Evolutionary conservation across 2,797 vertebrate genomes (phyloP).

Genomic region (Peromyscus eremicus): DNA sequence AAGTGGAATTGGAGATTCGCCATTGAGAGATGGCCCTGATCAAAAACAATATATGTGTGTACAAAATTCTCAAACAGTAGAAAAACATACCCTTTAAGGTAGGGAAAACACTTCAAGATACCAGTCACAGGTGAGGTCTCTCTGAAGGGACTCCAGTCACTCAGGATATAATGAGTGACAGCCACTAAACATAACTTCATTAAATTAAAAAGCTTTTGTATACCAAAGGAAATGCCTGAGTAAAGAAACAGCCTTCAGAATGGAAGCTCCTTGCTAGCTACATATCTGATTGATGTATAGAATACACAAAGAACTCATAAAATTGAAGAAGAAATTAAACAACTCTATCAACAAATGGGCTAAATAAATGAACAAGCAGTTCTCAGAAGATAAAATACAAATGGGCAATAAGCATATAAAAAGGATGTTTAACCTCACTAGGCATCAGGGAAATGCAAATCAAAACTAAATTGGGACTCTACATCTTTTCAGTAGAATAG

Average conservation of each 20-base stretch:
- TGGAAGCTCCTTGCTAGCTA: neutral
- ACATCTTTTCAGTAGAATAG: neutral
- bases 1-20: neutral
- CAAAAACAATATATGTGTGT: neutral
- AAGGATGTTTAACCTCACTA: neutral
- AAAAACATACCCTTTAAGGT: neutral
- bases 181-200: neutral
- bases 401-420: neutral
- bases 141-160: neutral
- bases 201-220: neutral
- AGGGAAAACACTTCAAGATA: neutral
- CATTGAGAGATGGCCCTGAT: neutral
- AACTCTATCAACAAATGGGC: neutral
- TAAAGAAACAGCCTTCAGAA: neutral
- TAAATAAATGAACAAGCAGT: neutral
- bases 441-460: neutral
- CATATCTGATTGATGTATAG: neutral
- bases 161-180: neutral
- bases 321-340: neutral
- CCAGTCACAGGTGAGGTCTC: neutral
- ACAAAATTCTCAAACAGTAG: neutral
- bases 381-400: neutral
- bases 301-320: neutral
- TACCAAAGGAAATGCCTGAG: neutral
- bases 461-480: neutral